Conservation (phyloP, 2,797 vertebrate species). For the Leptoclinus maculatus region DNA sequence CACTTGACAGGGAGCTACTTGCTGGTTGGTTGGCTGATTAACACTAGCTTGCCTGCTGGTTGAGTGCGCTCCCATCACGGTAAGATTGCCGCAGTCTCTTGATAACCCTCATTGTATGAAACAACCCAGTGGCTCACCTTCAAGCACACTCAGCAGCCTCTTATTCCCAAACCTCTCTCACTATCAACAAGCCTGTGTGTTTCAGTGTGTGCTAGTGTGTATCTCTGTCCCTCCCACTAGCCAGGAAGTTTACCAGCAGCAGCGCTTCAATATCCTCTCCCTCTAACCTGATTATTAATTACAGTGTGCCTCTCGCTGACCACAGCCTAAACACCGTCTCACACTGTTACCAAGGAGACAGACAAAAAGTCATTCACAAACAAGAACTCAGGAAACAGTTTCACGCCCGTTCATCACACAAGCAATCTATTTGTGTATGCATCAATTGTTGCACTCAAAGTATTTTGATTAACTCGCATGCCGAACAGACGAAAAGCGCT, state of each 20-base stretch:
- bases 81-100: constrained; percentile 77
- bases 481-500: constrained; percentile 21
- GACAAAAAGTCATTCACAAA: constrained; percentile 59
- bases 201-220: constrained; percentile 31
- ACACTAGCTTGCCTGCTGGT: constrained; percentile 48
- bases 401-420: neutral
- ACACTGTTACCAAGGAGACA: constrained; percentile 72
- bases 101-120: constrained; percentile 81
- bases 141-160: constrained; percentile 74
- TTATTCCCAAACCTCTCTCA: constrained; percentile 64
- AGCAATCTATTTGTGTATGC: neutral
- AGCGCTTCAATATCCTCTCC: constrained; percentile 70
- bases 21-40: constrained; percentile 68
- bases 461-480: constrained; percentile 29
- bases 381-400: constrained; percentile 42
- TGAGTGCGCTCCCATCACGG: constrained; percentile 64
- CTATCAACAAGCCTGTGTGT: constrained; percentile 43
- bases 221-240: constrained; percentile 56
- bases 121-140: constrained; percentile 72
- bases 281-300: constrained; percentile 85
- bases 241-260: constrained; percentile 65
- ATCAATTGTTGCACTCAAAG: neutral
- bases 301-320: constrained; percentile 73
- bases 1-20: constrained; percentile 48
- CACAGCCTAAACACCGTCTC: constrained; percentile 64